Percentiles rank a stretch among this genome's conserved stretches.
These are phyloP conservation scores for Papilio dardanus DNA, from an alignment of 1,140 invertebrate species.

Conservation along the genomic window DNA sequence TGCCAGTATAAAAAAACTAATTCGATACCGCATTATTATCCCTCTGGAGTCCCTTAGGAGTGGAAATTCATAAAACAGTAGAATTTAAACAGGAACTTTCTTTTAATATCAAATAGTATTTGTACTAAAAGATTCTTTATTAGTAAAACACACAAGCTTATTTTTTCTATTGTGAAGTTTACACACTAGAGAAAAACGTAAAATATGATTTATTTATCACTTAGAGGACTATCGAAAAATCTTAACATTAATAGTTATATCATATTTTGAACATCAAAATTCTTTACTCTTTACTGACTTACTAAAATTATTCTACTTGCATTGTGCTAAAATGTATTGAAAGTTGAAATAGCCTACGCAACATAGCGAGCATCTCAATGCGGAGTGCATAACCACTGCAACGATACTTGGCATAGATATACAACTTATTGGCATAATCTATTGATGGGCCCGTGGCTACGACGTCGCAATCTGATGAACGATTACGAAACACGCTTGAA, in stretches of 20 bases:
- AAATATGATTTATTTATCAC: too few relatives aligned
- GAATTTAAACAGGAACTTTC: too few relatives aligned
- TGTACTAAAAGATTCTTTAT: too few relatives aligned
- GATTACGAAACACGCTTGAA: neutral
- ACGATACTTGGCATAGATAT: conserved; percentile 30
- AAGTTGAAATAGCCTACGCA: conserved; percentile 3
- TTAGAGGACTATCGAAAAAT: too few relatives aligned
- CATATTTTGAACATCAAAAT: neutral
- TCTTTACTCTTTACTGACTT: neutral
- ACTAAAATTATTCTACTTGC: neutral
- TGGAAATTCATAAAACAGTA: too few relatives aligned
- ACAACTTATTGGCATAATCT: conserved; percentile 23
- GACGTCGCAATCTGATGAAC: conserved; percentile 6
- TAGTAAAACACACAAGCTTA: too few relatives aligned
- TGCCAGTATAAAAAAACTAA: neutral
- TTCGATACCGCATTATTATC: too few relatives aligned
- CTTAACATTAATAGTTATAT: too few relatives aligned
- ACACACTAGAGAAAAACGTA: too few relatives aligned
- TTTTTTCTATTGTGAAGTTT: too few relatives aligned
- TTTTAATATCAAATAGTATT: too few relatives aligned
- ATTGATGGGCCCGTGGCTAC: neutral
- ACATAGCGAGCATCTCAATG: conserved; percentile 10
- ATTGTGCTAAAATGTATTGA: conserved; percentile 3
- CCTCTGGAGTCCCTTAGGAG: too few relatives aligned
- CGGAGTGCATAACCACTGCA: conserved; percentile 20